These are phyloP conservation scores for Plusia festucae DNA, from an alignment of 2,888 invertebrate genomes.

Conservation along the genomic window DNA sequence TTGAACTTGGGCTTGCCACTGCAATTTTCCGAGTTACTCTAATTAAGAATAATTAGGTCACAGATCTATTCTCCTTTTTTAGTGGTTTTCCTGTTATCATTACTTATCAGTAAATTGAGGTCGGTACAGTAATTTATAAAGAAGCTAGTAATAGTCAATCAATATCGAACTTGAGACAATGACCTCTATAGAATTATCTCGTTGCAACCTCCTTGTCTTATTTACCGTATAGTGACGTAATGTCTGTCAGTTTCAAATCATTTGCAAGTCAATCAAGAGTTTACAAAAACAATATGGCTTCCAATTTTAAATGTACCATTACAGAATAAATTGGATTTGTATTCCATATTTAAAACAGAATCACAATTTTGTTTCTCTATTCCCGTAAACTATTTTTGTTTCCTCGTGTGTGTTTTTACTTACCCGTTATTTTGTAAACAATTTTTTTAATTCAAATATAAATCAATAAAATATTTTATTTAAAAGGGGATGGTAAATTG, in stretches of 20 bases:
- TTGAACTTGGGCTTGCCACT: background rate
- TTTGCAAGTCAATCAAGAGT: background rate
- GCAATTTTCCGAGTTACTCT: background rate
- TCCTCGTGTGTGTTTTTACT: too few relatives aligned
- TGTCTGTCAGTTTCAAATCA: background rate
- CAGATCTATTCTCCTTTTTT: slow-evolving; percentile 12
- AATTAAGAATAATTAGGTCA: slow-evolving; percentile 31
- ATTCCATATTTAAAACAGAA: too few relatives aligned
- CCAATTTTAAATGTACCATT: background rate
- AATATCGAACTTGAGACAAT: slow-evolving; percentile 43
- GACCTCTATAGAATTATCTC: slow-evolving; percentile 49
- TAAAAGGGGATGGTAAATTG: too few relatives aligned
- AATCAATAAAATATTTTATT: too few relatives aligned
- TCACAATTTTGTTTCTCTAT: too few relatives aligned
- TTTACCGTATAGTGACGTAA: slow-evolving; percentile 19
- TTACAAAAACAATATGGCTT: background rate
- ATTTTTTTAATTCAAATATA: too few relatives aligned
- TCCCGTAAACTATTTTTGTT: too few relatives aligned
- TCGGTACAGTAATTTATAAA: slow-evolving; percentile 37
- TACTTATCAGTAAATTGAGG: slow-evolving; percentile 44
- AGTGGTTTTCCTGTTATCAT: slow-evolving; percentile 30
- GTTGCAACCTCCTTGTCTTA: slow-evolving; percentile 22
- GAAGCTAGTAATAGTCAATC: slow-evolving; percentile 43
- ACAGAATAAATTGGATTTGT: too few relatives aligned
- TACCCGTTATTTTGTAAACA: too few relatives aligned